Evolutionary conservation across 2,797 vertebrate genomes (phyloP), one percentile per base, ranked within the genome.

Genomic region (Choloepus didactylus): DNA sequence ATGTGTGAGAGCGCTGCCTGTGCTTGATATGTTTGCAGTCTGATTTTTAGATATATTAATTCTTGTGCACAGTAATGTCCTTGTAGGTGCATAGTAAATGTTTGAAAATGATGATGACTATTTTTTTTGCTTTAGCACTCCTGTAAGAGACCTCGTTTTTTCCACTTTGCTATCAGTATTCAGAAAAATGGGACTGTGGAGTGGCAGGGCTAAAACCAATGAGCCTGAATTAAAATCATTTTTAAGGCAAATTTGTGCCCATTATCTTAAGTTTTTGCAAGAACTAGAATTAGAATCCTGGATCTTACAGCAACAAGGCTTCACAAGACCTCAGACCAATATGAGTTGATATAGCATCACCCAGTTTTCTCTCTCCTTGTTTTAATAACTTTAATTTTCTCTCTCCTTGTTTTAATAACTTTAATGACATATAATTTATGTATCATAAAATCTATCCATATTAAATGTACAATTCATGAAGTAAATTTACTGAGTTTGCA

Each of bases 201-300:
- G 23, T 64, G 19, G 27, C 14, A 49, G 23, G 25, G 27, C 18
- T 90, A 73, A 79, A 89, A 76, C 19, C 69, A 87, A 66, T 3
- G 27, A 91, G 6, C 15, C 27, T 38, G 64, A 84, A 44, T 66
- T 93, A 87, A 62, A 94, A 79, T 49, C 70, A 1, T 88, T 75
- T 81, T 91, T 83, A 70, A 86, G 75, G 35, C n/a, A 87, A 54
- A 80, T 81, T 76, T 72, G 16, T 88, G 51, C n/a, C 27, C 70
- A 41, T 29, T 92, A 8, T 85, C 19, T 91, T 75, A 69, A 72
- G 85, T 29, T 91, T 88, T 59, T 35, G 44, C 79, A 93, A 72
- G 76, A 87, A 77, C 3, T 87, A 56, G n/a, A 81, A 51, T 95
- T 18, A 82, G 54, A 82, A 51, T 92, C 9, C 29, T 83, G 69